These are phyloP conservation scores for Hirtodrosophila cameraria DNA, from an alignment of 2,888 invertebrate species.

Conservation along the genomic window DNA sequence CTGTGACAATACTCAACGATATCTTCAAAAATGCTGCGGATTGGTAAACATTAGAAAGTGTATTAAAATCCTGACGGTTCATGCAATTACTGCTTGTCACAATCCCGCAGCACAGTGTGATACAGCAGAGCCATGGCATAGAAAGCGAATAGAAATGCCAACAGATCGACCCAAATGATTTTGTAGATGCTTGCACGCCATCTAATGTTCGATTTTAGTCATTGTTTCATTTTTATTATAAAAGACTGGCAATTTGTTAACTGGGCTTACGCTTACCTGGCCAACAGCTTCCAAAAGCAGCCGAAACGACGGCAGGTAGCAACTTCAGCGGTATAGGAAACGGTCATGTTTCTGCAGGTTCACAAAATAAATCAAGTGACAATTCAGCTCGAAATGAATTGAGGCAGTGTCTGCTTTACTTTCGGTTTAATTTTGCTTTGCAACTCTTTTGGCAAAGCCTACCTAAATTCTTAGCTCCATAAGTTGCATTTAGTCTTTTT, in stretches of 20 bases:
- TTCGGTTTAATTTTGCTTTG: neutral
- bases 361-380: conserved; percentile 1
- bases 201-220: conserved; percentile 84
- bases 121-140: conserved; percentile 85
- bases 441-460: conserved; percentile 15
- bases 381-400: conserved; percentile 1
- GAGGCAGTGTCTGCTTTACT: neutral
- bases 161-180: conserved; percentile 94
- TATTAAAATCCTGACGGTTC: neutral
- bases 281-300: conserved; percentile 74
- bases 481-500: too few relatives aligned
- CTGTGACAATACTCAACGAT: conserved; percentile 92
- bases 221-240: neutral
- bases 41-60: neutral
- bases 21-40: conserved; percentile 90
- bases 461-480: neutral
- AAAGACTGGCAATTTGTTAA: neutral
- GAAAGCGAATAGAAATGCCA: conserved; percentile 91
- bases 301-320: conserved; percentile 75
- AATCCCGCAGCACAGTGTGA: conserved; percentile 29
- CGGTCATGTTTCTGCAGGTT: conserved; percentile 68
- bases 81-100: conserved; percentile 56
- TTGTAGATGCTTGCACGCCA: conserved; percentile 98
- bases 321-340: conserved; percentile 80
- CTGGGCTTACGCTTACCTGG: conserved; percentile 52